Conservation (phyloP, 2,113 vertebrate genomes). For the Mormoops blainvillei region DNA sequence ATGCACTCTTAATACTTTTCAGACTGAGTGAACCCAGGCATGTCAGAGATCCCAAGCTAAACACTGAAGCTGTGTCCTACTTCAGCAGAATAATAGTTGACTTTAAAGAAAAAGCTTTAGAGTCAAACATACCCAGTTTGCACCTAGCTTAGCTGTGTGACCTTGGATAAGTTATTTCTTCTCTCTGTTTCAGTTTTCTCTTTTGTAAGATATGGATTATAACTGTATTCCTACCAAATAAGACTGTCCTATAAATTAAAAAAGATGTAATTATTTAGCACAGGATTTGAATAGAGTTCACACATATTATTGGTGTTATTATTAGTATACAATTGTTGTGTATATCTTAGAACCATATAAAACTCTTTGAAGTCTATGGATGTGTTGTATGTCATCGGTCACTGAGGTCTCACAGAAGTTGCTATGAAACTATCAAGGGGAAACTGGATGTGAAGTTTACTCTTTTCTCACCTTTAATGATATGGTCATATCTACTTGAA, state of each 20-base stretch:
- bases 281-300: neutral
- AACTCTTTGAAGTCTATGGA: neutral
- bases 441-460: neutral
- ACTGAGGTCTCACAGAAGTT: neutral
- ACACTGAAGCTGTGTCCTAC: neutral
- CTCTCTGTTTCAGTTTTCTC: neutral
- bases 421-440: neutral
- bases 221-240: neutral
- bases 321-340: neutral
- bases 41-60: neutral
- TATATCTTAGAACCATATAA: neutral
- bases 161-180: neutral
- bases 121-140: neutral
- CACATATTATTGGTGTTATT: neutral
- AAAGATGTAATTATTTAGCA: neutral
- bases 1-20: neutral
- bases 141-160: neutral
- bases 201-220: neutral
- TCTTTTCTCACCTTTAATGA: neutral
- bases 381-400: neutral
- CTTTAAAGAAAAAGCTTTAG: neutral
- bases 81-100: neutral
- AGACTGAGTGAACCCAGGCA: neutral
- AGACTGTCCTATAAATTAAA: neutral
- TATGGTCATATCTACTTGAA: neutral